A percentile compares a stretch with the other conserved stretches of the same genome.
phyloP scores from a whole-genome alignment of 2,113 vertebrate species.

The Eulemur rufifrons region DNA sequence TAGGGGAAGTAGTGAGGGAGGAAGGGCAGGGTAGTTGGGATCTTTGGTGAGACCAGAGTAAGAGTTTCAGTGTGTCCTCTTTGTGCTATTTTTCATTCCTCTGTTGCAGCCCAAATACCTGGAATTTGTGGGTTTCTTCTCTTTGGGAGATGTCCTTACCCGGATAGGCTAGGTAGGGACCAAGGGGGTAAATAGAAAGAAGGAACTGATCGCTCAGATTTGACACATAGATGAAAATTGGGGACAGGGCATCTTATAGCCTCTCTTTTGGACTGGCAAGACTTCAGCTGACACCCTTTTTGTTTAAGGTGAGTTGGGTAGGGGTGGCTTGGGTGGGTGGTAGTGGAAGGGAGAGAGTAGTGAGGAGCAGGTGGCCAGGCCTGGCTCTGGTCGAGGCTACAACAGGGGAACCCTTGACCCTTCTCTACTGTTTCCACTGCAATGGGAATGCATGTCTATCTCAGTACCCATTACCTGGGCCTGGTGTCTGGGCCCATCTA shows the following conservation, averaged over 20 bases:
- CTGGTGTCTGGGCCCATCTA: not conserved
- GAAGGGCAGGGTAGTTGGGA: not conserved
- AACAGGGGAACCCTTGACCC: not conserved
- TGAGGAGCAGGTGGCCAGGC: not conserved
- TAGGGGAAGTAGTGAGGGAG: not conserved
- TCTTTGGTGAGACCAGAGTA: not conserved
- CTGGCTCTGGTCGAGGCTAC: not conserved
- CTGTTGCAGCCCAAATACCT: not conserved
- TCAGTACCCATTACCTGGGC: not conserved
- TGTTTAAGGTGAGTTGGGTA: not conserved
- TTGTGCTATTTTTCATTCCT: not conserved
- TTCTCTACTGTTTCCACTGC: not conserved
- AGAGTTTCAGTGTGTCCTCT: not conserved
- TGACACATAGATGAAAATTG: not conserved
- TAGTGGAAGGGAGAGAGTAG: not conserved
- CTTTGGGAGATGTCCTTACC: not conserved
- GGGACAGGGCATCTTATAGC: not conserved
- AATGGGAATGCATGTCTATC: not conserved
- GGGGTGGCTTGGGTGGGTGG: not conserved
- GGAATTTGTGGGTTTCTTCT: not conserved
- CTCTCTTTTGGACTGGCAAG: not conserved
- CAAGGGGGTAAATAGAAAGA: not conserved
- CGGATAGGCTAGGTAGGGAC: not conserved
- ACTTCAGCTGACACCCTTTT: not conserved
- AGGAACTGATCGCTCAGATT: not conserved